Evolutionary conservation across 2,113 vertebrate genomes (phyloP), one percentile per base, ranked within the genome.

Genomic region (Psephotus haematonotus): DNA sequence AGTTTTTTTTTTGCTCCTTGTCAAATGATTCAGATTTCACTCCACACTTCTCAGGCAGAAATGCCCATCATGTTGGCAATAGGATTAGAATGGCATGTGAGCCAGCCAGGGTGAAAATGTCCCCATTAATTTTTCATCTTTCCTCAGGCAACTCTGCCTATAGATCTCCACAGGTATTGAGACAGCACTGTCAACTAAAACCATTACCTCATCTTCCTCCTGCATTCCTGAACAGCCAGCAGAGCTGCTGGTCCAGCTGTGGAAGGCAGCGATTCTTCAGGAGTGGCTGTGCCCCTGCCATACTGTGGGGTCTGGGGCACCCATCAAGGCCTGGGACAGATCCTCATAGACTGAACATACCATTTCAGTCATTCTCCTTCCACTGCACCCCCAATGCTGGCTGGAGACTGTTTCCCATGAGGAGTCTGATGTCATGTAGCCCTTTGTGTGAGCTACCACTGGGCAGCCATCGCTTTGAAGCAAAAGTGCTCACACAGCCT

Each of bases 71-170:
- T 57, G 88, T 83, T 88, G 59, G 92, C 71, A 96, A 53, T 35
- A 29, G 87, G 82, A 97, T 96, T 97, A 95, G 95, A 97, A 90
- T 86, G 97, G 94, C 96, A 97, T 97, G 86, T 80, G 86, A 97
- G 90, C 77, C 82, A 96, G 77, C 47, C 74, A 75, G 92, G 96
- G 96, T 96, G 91, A 97, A 97, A 97, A 97, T 72, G 86, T 93
- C 70, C 49, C 94, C 93, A 93, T 97, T 96, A 97, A 97, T 95
- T 92, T 97, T 97, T 97, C 80, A 97, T 95, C 80, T 95, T 90
- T 90, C 97, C 96, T 96, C 92, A 60, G 96, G 97, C 97, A 96
- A 91, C 29, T 75, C 72, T 92, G 96, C 94, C 90, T 93, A 95
- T 88, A 86, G 96, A 97, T 97, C 95, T 92, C 86, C 69, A 81